These are phyloP conservation scores for Cladopsammia gracilis DNA, from an alignment of 64 coral and sea anemone species.

Conservation along the genomic window DNA sequence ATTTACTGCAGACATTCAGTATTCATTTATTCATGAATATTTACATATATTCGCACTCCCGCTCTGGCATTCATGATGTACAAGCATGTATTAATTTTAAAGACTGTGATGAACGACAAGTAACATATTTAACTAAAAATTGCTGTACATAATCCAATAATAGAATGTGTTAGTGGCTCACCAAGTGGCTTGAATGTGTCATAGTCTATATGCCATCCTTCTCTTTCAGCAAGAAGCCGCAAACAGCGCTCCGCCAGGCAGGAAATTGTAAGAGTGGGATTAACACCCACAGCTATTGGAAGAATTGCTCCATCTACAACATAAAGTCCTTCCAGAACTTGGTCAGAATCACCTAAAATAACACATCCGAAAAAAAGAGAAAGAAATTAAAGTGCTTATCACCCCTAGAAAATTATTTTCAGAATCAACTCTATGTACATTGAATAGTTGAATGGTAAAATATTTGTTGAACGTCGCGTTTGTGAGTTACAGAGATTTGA, in stretches of 20 bases:
- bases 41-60: no score
- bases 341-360: slow-evolving; percentile 27
- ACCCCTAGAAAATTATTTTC: no score
- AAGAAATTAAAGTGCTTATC: no score
- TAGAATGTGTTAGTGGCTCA: neutral
- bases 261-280: slow-evolving; percentile 66
- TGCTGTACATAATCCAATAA: neutral
- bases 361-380: neutral
- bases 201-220: slow-evolving; percentile 75
- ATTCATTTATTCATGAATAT: no score
- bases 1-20: no score
- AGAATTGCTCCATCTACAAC: slow-evolving; percentile 74
- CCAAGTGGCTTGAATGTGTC: slow-evolving; percentile 62
- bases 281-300: slow-evolving; percentile 65
- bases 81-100: no score
- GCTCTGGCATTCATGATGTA: no score
- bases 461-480: no score
- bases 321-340: slow-evolving; percentile 54
- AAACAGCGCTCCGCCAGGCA: slow-evolving; percentile 72
- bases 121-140: neutral
- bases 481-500: no score
- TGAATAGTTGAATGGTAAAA: no score
- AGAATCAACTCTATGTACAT: no score
- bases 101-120: no score
- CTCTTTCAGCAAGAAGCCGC: slow-evolving; percentile 50